Base-by-base conservation (phyloP, 2,113 vertebrate genomes). In the Sinosuthora webbiana region DNA sequence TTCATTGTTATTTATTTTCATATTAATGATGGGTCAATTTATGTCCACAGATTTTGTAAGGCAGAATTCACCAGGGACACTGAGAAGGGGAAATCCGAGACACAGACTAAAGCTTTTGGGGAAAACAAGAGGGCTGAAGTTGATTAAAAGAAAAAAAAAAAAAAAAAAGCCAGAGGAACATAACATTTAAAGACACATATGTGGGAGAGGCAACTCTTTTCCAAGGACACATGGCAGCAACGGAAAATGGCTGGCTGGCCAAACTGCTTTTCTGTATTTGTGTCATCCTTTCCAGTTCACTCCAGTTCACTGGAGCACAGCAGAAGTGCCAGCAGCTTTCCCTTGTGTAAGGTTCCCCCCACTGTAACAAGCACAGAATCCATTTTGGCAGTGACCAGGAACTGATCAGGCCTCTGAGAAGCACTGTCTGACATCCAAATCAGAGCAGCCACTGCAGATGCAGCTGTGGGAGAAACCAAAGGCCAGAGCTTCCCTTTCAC, bases 31-130 rank as follows among this genome's bases (percentile, higher is more conserved):
- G 75, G 95, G 87, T 94, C 94, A 96, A 55, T 87, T 95, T 82
- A 93, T 63, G 75, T 50, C 81, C 78, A 39, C 23, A 42, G 89
- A 84, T 95, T 96, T 94, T 96, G 78, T 82, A 82, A 94, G 67
- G 75, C 81, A 90, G 78, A 94, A 96, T 93, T 96, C 95, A 94
- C 93, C 64, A 94, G 95, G 94, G 96, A 95, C 85, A 62, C 27
- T 77, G 64, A 80, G 50, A 45, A 95, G 17, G 30, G 65, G 79
- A 95, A 95, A 94, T 63, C n/a, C 2, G 8, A 94, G 84, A 95
- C 68, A 80, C 42, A 90, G 76, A 96, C 95, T 83, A 93, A 94
- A 93, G 94, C 88, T 90, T 86, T 80, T 93, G 47, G 88, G 57
- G 90, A 88, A 92, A 95, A 93, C 57, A 95, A 95, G 85, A 87